Base-by-base conservation (phyloP, 2,113 vertebrate genomes). In the Ellobius talpinus region DNA sequence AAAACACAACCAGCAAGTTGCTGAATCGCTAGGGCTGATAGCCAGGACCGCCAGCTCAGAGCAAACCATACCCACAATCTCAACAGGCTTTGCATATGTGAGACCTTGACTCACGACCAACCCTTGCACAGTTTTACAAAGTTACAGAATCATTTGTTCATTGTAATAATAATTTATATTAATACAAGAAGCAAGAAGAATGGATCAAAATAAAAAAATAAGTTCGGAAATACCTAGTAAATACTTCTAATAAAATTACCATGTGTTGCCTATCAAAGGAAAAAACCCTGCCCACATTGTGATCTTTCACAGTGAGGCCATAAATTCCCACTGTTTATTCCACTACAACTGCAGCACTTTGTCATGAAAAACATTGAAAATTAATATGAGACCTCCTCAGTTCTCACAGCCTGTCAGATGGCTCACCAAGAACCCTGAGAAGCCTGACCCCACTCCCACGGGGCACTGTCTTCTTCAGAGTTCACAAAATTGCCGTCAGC, bases 181-280 rank as follows among this genome's bases (percentile, higher is more conserved):
- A 95, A 92, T 70, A 94, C 31, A n/a, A 19, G 16, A 93, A 90
- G 74, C 76, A 73, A 78, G 61, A 74, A 33, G 61, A 74, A n/a
- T 86, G 39, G 70, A 92, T 9, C 89, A 97, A 97, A 90, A 81
- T 90, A 58, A 94, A 72, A 47, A 90, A 66, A 33, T 58, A 92
- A 90, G 78, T 97, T 93, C 87, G 19, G 78, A 93, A 95, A 50
- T 55, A 84, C 78, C 6, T 85, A 52, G 87, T 66, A 72, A 87
- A 63, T 77, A 70, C 55, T 93, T 85, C 42, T 73, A 96, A 45
- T n/a, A 65, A 82, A 94, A 90, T 45, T 94, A 26, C 10, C 19
- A 61, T 33, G 58, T 92, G 58, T 61, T 93, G 13, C 89, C 29
- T 85, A 90, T 33, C 16, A 76, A 36, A 72, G 78, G 36, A 95